Percentiles rank a stretch among this genome's conserved stretches.
These are phyloP conservation scores for Gorsachius magnificus DNA, from an alignment of 2,797 vertebrate genomes.

Conservation along the genomic window DNA sequence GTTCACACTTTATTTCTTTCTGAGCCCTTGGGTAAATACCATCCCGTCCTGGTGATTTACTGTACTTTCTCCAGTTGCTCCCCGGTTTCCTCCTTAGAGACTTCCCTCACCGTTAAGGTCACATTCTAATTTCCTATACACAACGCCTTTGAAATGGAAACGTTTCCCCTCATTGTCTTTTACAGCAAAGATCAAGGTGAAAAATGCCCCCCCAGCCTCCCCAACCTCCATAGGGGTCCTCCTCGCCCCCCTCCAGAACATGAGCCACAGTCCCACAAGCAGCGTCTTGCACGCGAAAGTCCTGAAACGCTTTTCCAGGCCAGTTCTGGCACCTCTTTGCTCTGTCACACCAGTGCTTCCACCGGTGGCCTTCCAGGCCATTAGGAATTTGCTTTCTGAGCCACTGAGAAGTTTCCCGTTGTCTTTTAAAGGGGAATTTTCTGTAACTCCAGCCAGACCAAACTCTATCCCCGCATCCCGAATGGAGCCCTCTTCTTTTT, in stretches of 20 bases:
- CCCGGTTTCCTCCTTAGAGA: conserved; percentile 21
- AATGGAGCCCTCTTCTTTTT: not conserved
- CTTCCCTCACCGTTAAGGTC: not conserved
- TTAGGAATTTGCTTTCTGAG: not conserved
- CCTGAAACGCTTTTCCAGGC: not conserved
- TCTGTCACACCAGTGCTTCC: not conserved
- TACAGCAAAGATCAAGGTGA: not conserved
- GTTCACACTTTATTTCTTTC: conserved; percentile 12
- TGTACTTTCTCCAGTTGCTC: conserved; percentile 51
- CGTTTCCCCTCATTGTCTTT: conserved; percentile 48
- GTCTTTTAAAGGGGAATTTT: not conserved
- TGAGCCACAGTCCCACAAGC: not conserved
- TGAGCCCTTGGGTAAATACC: not conserved
- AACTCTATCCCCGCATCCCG: not conserved
- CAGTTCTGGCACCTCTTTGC: not conserved
- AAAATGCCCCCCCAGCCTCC: not conserved
- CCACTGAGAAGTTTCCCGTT: not conserved
- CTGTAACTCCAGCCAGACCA: not conserved
- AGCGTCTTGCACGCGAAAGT: not conserved
- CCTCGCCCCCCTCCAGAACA: not conserved
- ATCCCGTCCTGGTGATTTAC: not conserved
- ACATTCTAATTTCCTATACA: conserved; percentile 36
- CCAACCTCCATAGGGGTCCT: not conserved
- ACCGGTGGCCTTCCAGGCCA: not conserved
- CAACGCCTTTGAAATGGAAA: conserved; percentile 40